A percentile compares a stretch with the other conserved stretches of the same genome.
phyloP scores from a whole-genome alignment of 2,797 vertebrate genomes.

The Eutrigla gurnardus region DNA sequence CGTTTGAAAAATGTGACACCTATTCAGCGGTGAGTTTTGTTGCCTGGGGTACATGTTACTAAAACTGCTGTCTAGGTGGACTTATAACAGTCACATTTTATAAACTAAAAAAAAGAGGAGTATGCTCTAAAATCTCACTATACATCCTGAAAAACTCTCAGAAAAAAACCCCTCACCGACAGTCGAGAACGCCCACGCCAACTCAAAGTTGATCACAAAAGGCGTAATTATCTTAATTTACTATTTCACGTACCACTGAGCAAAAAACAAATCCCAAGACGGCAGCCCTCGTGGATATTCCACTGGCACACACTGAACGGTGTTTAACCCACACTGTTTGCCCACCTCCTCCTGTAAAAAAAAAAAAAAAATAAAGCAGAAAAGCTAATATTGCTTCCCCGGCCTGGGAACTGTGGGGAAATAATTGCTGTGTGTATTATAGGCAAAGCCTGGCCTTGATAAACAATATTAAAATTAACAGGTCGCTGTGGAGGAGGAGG shows the following conservation, averaged over 20 bases:
- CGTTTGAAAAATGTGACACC: constrained; percentile 37
- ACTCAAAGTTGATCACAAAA: constrained; percentile 28
- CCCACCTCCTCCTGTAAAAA: constrained; percentile 23
- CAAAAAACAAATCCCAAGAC: constrained; percentile 30
- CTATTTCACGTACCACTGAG: constrained; percentile 21
- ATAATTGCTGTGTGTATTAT: constrained; percentile 32
- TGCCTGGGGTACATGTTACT: background rate
- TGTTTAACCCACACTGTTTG: constrained; percentile 44
- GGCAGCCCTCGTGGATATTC: constrained; percentile 28
- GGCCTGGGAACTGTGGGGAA: constrained; percentile 2
- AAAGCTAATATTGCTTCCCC: constrained; percentile 45
- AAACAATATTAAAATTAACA: constrained; percentile 45
- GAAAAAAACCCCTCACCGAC: background rate
- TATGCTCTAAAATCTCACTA: background rate
- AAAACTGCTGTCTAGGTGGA: background rate
- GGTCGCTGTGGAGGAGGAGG: constrained; percentile 11
- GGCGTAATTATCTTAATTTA: constrained; percentile 29
- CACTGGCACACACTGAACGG: constrained; percentile 26
- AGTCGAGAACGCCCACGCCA: background rate
- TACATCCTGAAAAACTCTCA: background rate
- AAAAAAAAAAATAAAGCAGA: constrained; percentile 33
- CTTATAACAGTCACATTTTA: background rate
- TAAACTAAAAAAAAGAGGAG: background rate
- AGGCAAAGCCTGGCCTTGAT: constrained; percentile 7
- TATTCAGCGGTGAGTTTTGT: background rate